These are phyloP conservation scores for Diprion similis DNA, from an alignment of 1,140 invertebrate genomes.

Conservation along the genomic window DNA sequence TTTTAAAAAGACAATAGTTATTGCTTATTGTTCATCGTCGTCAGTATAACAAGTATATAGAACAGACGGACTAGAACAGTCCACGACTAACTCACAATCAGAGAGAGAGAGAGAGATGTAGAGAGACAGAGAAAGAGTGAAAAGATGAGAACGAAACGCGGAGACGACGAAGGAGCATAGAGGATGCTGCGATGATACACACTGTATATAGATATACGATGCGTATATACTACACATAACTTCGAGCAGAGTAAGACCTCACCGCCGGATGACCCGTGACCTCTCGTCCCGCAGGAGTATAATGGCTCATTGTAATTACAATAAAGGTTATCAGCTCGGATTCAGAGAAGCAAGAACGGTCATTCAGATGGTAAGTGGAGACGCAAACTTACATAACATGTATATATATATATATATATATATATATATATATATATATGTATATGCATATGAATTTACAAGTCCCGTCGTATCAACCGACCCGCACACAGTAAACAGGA, in stretches of 20 bases:
- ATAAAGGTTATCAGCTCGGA: conserved; percentile 48
- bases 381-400: neutral
- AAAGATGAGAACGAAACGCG: neutral
- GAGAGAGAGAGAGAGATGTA: too few relatives aligned
- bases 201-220: too few relatives aligned
- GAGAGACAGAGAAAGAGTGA: neutral
- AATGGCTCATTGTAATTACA: conserved; percentile 58
- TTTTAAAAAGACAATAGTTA: too few relatives aligned
- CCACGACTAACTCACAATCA: too few relatives aligned
- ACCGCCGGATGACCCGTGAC: conserved; percentile 35
- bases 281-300: conserved; percentile 36
- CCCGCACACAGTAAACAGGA: neutral
- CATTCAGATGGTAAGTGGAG: conserved; percentile 53
- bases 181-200: too few relatives aligned
- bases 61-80: too few relatives aligned
- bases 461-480: neutral
- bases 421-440: too few relatives aligned
- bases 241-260: conserved; percentile 26
- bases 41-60: too few relatives aligned
- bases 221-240: neutral
- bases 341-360: conserved; percentile 37
- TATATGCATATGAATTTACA: neutral
- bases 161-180: too few relatives aligned
- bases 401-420: too few relatives aligned
- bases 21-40: too few relatives aligned